These are phyloP conservation scores for Heterodera schachtii DNA, from an alignment of 1,140 invertebrate genomes.

Conservation along the genomic window DNA sequence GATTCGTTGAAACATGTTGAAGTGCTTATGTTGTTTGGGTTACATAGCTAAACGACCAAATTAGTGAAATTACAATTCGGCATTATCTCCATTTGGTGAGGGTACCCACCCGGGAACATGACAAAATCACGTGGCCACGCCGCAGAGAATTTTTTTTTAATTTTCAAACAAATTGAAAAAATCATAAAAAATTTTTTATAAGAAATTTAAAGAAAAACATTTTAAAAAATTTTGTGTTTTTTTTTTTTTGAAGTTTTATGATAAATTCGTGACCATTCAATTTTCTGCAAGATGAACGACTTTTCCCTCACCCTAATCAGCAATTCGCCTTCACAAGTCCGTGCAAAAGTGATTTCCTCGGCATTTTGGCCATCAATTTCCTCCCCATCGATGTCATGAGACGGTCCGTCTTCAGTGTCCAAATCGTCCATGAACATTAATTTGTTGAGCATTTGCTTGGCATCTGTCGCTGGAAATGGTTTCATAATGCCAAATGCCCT, in stretches of 20 bases:
- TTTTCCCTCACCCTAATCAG: constrained; percentile 20
- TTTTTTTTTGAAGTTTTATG: neutral
- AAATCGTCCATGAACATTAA: constrained; percentile 21
- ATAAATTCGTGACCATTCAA: no score
- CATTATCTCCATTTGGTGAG: neutral
- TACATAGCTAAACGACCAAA: neutral
- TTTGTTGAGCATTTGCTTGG: constrained; percentile 25
- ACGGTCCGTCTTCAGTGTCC: neutral
- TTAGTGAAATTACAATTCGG: no score
- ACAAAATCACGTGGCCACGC: no score
- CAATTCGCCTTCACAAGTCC: constrained; percentile 27
- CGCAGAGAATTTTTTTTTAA: no score
- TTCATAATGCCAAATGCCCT: neutral
- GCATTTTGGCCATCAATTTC: neutral
- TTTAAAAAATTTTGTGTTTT: no score
- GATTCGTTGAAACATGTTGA: neutral
- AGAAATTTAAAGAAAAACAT: no score
- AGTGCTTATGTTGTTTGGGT: neutral
- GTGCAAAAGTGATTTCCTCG: constrained; percentile 20
- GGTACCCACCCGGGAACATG: no score
- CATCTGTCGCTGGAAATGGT: constrained; percentile 7
- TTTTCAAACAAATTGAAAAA: no score
- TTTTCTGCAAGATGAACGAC: neutral
- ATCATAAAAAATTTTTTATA: no score
- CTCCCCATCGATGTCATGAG: neutral